Percentiles rank a stretch among this genome's conserved stretches.
phyloP scores from a whole-genome alignment of 2,797 vertebrate species.

The Dipus sagitta region DNA sequence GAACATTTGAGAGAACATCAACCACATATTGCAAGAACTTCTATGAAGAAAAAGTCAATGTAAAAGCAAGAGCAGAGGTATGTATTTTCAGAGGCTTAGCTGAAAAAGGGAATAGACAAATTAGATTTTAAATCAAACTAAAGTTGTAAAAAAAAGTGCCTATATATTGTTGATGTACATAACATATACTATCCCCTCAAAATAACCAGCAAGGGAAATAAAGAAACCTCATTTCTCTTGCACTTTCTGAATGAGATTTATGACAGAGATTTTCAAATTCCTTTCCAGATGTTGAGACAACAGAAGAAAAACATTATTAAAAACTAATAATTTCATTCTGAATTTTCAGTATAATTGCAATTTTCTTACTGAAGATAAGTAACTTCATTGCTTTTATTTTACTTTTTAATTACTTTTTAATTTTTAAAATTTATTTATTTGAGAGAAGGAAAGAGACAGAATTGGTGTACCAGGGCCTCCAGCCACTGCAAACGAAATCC shows the following conservation, averaged over 20 bases:
- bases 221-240: slow-evolving; percentile 6
- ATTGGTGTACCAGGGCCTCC: too few species aligned
- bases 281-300: background rate
- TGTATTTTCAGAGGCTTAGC: background rate
- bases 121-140: slow-evolving; percentile 20
- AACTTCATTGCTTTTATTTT: background rate
- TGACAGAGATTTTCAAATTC: background rate
- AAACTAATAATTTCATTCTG: background rate
- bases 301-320: background rate
- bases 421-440: too few species aligned
- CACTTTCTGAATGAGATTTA: background rate
- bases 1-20: slow-evolving; percentile 14
- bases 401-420: too few species aligned
- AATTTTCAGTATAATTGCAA: slow-evolving; percentile 36
- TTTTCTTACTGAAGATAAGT: background rate
- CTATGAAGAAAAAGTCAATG: background rate
- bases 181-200: background rate
- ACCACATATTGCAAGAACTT: background rate
- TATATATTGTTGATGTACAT: background rate
- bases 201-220: background rate
- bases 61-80: background rate
- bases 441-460: too few species aligned
- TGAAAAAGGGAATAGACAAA: background rate
- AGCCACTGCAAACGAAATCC: too few species aligned
- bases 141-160: background rate